Base-by-base conservation (phyloP, 2,888 invertebrate genomes). In the Drosophila pseudotalamancana region DNA sequence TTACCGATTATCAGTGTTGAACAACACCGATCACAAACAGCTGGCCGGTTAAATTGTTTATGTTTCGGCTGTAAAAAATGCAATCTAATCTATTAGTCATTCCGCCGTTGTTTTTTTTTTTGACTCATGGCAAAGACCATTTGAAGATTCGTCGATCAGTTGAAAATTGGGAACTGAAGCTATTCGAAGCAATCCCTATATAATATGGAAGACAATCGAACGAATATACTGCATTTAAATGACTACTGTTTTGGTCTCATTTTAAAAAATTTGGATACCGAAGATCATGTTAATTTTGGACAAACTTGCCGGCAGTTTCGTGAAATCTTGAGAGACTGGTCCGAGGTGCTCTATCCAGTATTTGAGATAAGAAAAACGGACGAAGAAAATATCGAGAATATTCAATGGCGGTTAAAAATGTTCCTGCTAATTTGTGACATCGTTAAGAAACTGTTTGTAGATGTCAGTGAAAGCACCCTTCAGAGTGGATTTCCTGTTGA, bases 171-270 rank as follows among this genome's bases (percentile, higher is more conserved):
- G 18, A 34, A 1, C 16, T 4, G 4, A 1, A 25, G 9, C 11
- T 6, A 23, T 1, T 4, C 3, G 1, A 19, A 1, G n/a, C n/a
- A 1, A 6, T 8, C 25, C 12, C 4, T 8, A 3, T 9, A 9
- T 18, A 31, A 11, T 18, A 59, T 55, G 55, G 35, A 11, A 4
- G 0, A 23, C 0, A 11, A n/a, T 23, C 25, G 11, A 23, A 1
- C 27, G 11, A 64, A 45, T 21, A 66, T 70, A 14, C 18, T 70
- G 16, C 50, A 60, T 12, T 40, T 65, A 1, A 65, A 65, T 14
- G 61, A 72, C 16, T 46, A 72, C 42, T 70, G 66, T 14, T 29
- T 70, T 2, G 61, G 60, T 2, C 6, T 6, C 6, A 11, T 70
- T 9, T 1, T 70, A 0, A 66, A 55, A 39, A 39, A 61, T 27